These are phyloP conservation scores for Holothuria glaberrima DNA, from an alignment of 35 echinoderm and acorn worm genomes.

Conservation along the genomic window DNA sequence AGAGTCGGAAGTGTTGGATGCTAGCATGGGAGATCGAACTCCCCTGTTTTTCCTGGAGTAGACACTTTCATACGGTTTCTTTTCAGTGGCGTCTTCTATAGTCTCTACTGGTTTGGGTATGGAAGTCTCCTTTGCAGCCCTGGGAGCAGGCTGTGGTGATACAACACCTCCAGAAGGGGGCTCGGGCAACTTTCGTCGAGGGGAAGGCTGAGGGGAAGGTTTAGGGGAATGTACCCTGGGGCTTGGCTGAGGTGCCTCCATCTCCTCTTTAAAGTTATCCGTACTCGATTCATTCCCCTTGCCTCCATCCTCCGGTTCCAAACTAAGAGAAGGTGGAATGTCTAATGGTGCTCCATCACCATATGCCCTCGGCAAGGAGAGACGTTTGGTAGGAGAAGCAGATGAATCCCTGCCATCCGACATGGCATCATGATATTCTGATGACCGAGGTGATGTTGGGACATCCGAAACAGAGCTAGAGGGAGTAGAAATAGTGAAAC, in stretches of 20 bases:
- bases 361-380: not conserved
- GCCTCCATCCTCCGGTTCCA: conserved; percentile 39
- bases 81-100: not conserved
- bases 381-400: conserved; percentile 8
- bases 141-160: not conserved
- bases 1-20: not conserved
- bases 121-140: not conserved
- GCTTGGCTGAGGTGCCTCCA: not conserved
- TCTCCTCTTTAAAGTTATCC: not conserved
- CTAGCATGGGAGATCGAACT: conserved; percentile 45
- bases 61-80: conserved; percentile 25
- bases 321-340: not conserved
- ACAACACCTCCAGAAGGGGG: not conserved
- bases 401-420: conserved; percentile 21
- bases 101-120: not conserved
- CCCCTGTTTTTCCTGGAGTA: conserved; percentile 43
- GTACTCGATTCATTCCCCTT: conserved; percentile 25
- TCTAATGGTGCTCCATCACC: not conserved
- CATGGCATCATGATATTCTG: not conserved
- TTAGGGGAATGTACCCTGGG: not conserved
- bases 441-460: conserved; percentile 61
- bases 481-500: conserved; percentile 89
- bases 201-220: conserved; percentile 8
- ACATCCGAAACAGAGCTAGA: conserved; percentile 66
- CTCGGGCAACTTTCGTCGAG: conserved; percentile 19